These are phyloP conservation scores for Mionectes macconnelli DNA, from an alignment of 2,113 vertebrate genomes.

Conservation along the genomic window DNA sequence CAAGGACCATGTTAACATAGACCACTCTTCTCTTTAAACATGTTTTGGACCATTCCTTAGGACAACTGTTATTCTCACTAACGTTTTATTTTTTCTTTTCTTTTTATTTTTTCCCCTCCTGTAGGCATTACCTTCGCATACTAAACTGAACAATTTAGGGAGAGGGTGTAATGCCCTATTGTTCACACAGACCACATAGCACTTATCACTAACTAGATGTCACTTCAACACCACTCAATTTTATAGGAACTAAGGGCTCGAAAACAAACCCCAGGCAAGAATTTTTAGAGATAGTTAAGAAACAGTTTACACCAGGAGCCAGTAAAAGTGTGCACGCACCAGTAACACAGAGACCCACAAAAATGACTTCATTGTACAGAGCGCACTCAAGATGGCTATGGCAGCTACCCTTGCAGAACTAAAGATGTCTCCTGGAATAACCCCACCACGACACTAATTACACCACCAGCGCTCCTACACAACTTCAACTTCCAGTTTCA, in stretches of 20 bases:
- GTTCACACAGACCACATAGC: background rate
- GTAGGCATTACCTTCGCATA: background rate
- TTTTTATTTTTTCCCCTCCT: background rate
- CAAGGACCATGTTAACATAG: background rate
- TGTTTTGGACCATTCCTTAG: background rate
- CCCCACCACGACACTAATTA: background rate
- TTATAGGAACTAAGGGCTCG: background rate
- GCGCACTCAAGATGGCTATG: background rate
- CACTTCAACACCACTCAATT: background rate
- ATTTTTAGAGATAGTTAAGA: background rate
- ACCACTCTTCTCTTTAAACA: background rate
- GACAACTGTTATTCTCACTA: background rate
- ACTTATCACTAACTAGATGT: background rate
- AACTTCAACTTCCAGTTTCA: background rate
- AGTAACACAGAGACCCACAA: background rate
- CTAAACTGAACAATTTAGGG: background rate
- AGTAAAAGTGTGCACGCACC: background rate
- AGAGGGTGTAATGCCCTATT: background rate
- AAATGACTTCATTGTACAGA: background rate
- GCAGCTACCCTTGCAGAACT: constrained; percentile 31
- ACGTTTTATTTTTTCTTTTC: background rate
- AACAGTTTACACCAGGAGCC: background rate
- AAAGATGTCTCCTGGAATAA: constrained; percentile 37
- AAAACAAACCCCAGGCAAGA: background rate
- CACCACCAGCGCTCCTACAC: background rate